Evolutionary conservation across 1,140 invertebrate species (phyloP), one percentile per base, ranked within the genome.

Genomic region (Glomeris maerens): DNA sequence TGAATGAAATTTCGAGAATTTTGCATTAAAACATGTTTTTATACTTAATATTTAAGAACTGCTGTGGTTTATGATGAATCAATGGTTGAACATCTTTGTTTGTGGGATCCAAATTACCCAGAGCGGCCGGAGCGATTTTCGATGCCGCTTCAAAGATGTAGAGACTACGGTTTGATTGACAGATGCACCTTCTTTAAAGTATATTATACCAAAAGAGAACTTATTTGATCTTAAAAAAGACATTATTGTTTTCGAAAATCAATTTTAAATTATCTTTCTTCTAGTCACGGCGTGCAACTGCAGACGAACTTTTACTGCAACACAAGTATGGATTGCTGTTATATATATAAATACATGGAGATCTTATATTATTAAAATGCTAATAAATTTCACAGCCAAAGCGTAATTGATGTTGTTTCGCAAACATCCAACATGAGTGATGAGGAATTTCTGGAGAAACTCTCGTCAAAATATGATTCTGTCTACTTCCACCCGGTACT

Each of bases 401-500:
- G 40, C 40, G 3, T 69, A 77, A 39, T 77, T 74, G 44, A 69
- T 80, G n/a, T 54, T 74, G 83, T 5, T 65, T 78, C 54, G 64
- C 91, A 2, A 72, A 80, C 64, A 67, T 64, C 4, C 83, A 81
- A 0, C 67, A 79, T 56, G 64, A 69, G 23, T 71, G 70, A 83
- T 61, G 45, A 66, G 26, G 52, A 62, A 28, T 69, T 76, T 53
- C 67, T 88, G 52, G 84, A 88, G 66, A 68, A 76, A 38, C 47
- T 84, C 21, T 79, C 84, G 3, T 78, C 82, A 0, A 76, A 78
- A 60, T 94, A 81, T 65, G 89, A 95, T 64, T 77, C 83, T 13
- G 67, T 94, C 59, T 95, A 83, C 65, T 75, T 92, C 66, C 82
- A 92, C 72, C 78, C 83, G 52, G 84, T 89, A 72, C 70, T 74